These are phyloP conservation scores for Leptatherina wallacei DNA, from an alignment of 2,797 vertebrate genomes.

Conservation along the genomic window DNA sequence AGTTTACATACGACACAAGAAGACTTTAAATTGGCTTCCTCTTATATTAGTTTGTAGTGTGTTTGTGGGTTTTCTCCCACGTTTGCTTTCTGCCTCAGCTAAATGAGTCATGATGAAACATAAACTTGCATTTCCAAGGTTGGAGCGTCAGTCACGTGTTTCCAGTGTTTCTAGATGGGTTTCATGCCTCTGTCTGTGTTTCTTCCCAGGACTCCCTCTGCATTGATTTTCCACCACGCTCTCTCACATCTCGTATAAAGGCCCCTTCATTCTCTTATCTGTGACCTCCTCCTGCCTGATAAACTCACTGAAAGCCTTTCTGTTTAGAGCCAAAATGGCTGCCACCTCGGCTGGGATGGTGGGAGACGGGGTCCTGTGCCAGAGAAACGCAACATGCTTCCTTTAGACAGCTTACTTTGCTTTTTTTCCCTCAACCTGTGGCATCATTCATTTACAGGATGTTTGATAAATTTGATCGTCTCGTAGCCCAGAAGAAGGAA, in stretches of 20 bases:
- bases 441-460: background rate
- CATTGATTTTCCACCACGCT: slow-evolving; percentile 64
- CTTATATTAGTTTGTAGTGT: background rate
- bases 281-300: slow-evolving; percentile 62
- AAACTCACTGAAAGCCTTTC: slow-evolving; percentile 57
- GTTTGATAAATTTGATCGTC: background rate
- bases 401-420: background rate
- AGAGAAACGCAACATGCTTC: background rate
- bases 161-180: slow-evolving; percentile 13
- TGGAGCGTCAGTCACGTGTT: slow-evolving; percentile 27
- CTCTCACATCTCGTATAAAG: slow-evolving; percentile 45
- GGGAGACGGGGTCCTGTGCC: background rate
- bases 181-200: slow-evolving; percentile 17
- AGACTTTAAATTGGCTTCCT: background rate
- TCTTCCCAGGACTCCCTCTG: slow-evolving; percentile 40
- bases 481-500: background rate
- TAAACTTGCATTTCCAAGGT: slow-evolving; percentile 25
- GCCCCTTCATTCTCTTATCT: slow-evolving; percentile 64
- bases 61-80: slow-evolving; percentile 7
- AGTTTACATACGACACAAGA: too few species aligned
- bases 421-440: background rate
- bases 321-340: slow-evolving; percentile 64
- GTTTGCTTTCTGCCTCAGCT: background rate
- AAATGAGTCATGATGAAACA: background rate
- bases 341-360: slow-evolving; percentile 10